phyloP scores from a whole-genome alignment of 2,888 invertebrate genomes.

The Invenusta paracnida region DNA sequence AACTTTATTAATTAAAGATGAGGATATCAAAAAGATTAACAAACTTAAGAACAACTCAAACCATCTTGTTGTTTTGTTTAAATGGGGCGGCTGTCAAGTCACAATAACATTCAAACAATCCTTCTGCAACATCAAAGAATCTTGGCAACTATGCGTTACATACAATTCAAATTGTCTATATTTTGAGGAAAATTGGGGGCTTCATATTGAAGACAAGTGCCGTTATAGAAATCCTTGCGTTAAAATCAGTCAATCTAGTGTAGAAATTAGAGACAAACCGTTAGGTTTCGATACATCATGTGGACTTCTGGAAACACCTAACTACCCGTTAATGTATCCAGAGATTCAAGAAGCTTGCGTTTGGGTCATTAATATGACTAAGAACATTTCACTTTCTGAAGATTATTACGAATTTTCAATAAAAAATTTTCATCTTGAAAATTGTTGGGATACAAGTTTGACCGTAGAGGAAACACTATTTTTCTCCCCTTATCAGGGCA shows the following conservation, averaged over 20 bases:
- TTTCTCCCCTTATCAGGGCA: neutral
- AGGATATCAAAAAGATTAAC: neutral
- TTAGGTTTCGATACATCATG: neutral
- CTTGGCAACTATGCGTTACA: neutral
- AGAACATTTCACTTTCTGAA: neutral
- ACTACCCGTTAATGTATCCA: neutral
- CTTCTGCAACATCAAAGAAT: neutral
- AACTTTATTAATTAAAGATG: neutral
- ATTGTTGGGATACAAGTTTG: neutral
- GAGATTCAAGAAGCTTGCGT: neutral
- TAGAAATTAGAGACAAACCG: neutral
- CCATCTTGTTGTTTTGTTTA: neutral
- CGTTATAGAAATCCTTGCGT: neutral
- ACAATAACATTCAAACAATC: neutral
- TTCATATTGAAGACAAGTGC: slow-evolving; percentile 39
- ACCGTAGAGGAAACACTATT: neutral
- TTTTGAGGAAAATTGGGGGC: slow-evolving; percentile 34
- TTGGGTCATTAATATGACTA: neutral
- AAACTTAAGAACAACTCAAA: neutral
- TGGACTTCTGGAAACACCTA: neutral
- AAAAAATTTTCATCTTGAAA: neutral
- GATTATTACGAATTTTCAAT: neutral
- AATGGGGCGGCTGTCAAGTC: neutral
- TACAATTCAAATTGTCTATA: slow-evolving; percentile 37
- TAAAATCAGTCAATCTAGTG: neutral